phyloP scores from a whole-genome alignment of 1,140 invertebrate genomes.

The Pogonomyrmex californicus region DNA sequence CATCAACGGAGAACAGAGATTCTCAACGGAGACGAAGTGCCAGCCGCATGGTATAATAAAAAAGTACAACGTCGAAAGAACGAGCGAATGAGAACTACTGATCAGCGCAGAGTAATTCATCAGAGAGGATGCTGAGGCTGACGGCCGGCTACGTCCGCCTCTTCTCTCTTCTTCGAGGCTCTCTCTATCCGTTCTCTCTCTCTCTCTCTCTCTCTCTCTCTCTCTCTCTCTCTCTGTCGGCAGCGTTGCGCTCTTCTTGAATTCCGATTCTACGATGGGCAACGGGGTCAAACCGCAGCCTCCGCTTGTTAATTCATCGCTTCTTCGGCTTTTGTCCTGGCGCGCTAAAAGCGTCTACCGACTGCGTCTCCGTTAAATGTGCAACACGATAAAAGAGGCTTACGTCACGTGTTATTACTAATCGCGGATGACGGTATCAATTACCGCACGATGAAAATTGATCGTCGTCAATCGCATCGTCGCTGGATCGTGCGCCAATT shows the following conservation, averaged over 20 bases:
- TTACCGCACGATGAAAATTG: conserved; percentile 47
- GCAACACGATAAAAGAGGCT: conserved; percentile 22
- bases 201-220: conserved; percentile 66
- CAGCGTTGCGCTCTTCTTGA: conserved; percentile 60
- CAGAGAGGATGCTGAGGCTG: conserved; percentile 83
- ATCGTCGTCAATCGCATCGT: conserved; percentile 41
- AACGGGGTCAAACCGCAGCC: conserved; percentile 79
- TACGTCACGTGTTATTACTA: conserved; percentile 40
- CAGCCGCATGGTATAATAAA: conserved; percentile 28
- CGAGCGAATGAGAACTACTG: conserved; percentile 82
- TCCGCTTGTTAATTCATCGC: conserved; percentile 82
- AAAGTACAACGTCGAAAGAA: background rate
- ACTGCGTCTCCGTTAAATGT: conserved; percentile 36
- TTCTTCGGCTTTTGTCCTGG: conserved; percentile 79
- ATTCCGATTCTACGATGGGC: conserved; percentile 78
- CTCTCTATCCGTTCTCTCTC: conserved; percentile 69
- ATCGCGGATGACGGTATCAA: conserved; percentile 36
- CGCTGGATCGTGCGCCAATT: conserved; percentile 15
- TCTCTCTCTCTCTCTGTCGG: conserved; percentile 65
- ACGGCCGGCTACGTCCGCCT: conserved; percentile 76
- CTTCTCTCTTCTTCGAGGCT: conserved; percentile 68
- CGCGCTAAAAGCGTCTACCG: conserved; percentile 54
- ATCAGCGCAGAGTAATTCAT: conserved; percentile 84
- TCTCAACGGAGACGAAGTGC: conserved; percentile 28
- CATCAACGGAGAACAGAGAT: conserved; percentile 54